Evolutionary conservation across 2,888 invertebrate species (phyloP), one percentile per base, ranked within the genome.

Genomic region (Amphipyra tragopoginis): DNA sequence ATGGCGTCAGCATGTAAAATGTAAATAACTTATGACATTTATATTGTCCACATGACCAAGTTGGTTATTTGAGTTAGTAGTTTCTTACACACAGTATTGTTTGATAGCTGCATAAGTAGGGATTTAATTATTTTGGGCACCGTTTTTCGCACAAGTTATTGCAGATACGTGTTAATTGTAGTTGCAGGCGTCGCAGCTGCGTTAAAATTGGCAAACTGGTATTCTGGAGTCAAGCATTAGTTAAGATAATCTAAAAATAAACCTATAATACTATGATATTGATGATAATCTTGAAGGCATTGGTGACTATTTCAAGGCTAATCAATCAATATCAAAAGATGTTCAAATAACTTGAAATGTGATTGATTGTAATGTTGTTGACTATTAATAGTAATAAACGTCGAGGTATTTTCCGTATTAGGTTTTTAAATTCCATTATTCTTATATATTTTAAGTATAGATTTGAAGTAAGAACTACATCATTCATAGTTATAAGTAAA

Each of bases 1-100:
- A 95, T 95, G 95, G 95, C 95, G 95, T 90, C 92, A 87, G 87
- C 88, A 89, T 92, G 90, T 90, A 88, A 88, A 91, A 91, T 94
- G 94, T 93, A 94, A 94, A 93, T 93, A 94, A 90, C 85, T 90
- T 84, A 74, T 90, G 91, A 91, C 90, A 88, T 88, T 86, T 88
- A 74, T 73, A 68, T 80, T 75, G 68, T 73, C 80, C 77, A 79
- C 70, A 77, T 82, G 71, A 70, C 54, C 69, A 63, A 69, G 69
- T 77, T 75, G 65, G 58, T 14, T 54, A 60, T 51, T 64, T 65
- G 43, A 63, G 49, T 58, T 47, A 45, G 26, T 58, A 42, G 47
- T 62, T 52, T 59, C 21, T 11, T 74, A 42, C 34, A 65, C 60
- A 63, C 43, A 33, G 43, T 56, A 36, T 48, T 50, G 59, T 72